Evolutionary conservation across 2,797 vertebrate genomes (phyloP).

Genomic region (Lithobates pipiens): DNA sequence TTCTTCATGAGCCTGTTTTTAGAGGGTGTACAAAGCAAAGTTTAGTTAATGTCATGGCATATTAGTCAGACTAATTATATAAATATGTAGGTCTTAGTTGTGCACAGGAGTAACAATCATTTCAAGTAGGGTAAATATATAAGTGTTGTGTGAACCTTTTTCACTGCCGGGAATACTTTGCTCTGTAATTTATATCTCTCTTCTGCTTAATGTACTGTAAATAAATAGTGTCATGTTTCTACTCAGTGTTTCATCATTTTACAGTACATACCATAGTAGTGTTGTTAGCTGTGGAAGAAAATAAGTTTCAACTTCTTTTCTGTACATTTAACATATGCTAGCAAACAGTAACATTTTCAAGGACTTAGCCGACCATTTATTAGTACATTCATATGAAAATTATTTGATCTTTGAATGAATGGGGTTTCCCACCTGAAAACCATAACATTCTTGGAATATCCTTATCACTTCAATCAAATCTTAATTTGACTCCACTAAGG

Average conservation of each 20-base stretch:
- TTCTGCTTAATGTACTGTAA: conserved; percentile 27
- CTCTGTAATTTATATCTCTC: not conserved
- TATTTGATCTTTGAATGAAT: too few species aligned
- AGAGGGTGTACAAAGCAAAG: too few species aligned
- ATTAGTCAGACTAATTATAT: too few species aligned
- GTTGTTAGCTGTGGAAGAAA: not conserved
- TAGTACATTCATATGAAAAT: too few species aligned
- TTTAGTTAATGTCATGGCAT: too few species aligned
- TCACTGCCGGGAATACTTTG: not conserved
- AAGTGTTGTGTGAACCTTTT: not conserved
- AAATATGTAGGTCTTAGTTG: not conserved
- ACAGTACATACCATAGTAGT: not conserved
- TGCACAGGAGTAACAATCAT: not conserved
- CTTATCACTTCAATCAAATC: too few species aligned
- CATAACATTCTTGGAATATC: too few species aligned
- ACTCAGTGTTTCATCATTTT: not conserved
- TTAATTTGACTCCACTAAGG: too few species aligned
- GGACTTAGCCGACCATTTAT: too few species aligned
- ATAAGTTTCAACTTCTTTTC: not conserved
- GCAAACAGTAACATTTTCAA: not conserved
- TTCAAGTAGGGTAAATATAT: not conserved
- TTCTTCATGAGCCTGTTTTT: too few species aligned
- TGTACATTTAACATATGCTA: not conserved
- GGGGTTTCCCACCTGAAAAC: too few species aligned
- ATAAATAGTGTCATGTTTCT: conserved; percentile 10